Evolutionary conservation across 35 echinoderm and acorn worm genomes (phyloP).

Genomic region (Acanthaster planci): DNA sequence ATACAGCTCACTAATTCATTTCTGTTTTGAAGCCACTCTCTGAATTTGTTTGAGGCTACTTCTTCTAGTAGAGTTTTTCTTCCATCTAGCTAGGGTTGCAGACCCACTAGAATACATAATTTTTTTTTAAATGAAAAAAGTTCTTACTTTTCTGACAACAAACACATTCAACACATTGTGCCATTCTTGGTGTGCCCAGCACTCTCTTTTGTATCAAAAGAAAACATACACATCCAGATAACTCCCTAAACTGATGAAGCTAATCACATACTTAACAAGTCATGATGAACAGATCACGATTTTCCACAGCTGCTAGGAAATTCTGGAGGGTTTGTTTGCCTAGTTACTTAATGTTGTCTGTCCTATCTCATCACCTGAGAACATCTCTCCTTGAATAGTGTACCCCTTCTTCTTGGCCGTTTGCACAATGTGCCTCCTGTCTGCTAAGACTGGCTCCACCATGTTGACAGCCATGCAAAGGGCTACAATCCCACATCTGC

Average conservation of each 20-base stretch:
- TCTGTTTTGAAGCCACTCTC: neutral
- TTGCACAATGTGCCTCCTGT: conserved; percentile 2
- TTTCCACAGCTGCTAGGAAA: too few relatives aligned
- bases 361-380: conserved; percentile 35
- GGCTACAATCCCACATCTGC: conserved; percentile 57
- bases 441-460: conserved; percentile 10
- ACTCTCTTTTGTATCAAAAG: too few relatives aligned
- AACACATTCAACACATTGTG: too few relatives aligned
- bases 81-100: neutral
- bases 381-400: conserved; percentile 73
- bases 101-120: too few relatives aligned
- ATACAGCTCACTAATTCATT: neutral
- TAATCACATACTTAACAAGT: too few relatives aligned
- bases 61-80: neutral
- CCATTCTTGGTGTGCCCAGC: too few relatives aligned
- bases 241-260: too few relatives aligned
- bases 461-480: conserved; percentile 56
- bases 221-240: too few relatives aligned
- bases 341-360: neutral
- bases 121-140: too few relatives aligned
- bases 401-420: conserved; percentile 37
- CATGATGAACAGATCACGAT: too few relatives aligned
- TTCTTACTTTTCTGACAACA: too few relatives aligned
- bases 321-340: too few relatives aligned
- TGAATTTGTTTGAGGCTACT: neutral